A percentile compares a stretch with the other conserved stretches of the same genome.
These are phyloP conservation scores for Delichon dasypus DNA, from an alignment of 2,797 vertebrate species.

Conservation along the genomic window DNA sequence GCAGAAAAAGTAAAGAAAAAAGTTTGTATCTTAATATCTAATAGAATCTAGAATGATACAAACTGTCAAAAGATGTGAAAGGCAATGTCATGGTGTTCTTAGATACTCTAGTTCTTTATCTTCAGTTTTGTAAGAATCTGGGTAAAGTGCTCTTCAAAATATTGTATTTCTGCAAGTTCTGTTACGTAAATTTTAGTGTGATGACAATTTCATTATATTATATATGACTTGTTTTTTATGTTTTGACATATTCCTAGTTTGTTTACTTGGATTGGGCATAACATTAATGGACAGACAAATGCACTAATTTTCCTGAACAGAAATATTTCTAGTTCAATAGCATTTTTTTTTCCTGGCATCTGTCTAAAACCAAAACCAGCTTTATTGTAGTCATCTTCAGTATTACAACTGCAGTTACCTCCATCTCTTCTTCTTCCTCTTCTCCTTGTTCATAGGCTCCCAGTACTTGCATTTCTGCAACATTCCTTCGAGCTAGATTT, in stretches of 20 bases:
- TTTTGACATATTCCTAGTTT: background rate
- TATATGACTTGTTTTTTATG: background rate
- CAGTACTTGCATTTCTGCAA: conserved; percentile 89
- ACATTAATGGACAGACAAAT: background rate
- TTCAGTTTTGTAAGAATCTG: background rate
- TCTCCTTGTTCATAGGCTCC: conserved; percentile 90
- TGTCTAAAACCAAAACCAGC: background rate
- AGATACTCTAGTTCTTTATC: background rate
- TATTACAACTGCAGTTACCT: conserved; percentile 65
- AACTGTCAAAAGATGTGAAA: background rate
- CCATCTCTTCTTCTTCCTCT: conserved; percentile 83
- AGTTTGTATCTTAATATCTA: background rate
- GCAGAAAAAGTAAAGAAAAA: background rate
- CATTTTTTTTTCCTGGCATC: background rate
- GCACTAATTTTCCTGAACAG: background rate
- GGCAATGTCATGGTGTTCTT: background rate
- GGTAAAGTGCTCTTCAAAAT: background rate
- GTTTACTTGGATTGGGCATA: background rate
- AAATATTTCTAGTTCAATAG: background rate
- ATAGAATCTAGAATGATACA: background rate
- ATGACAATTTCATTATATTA: background rate
- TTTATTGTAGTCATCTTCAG: background rate
- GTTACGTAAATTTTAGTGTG: background rate
- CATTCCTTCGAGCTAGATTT: conserved; percentile 85
- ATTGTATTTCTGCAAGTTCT: background rate